Evolutionary conservation across 2,797 vertebrate genomes (phyloP).

Genomic region (Malurus leucopterus): DNA sequence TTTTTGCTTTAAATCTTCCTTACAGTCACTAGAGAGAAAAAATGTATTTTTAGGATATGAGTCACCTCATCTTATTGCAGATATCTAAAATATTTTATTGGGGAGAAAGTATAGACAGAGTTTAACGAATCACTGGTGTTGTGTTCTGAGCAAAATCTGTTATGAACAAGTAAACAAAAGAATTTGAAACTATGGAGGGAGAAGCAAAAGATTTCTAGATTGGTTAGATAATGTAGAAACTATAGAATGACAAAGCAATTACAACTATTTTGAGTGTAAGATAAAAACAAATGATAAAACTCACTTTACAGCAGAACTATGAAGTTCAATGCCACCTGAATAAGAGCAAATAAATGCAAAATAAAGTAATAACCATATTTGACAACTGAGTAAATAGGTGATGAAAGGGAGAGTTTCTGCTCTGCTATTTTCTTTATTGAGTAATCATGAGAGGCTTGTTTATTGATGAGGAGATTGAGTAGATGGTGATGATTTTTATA

Average conservation of each 20-base stretch:
- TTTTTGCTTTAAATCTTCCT: background rate
- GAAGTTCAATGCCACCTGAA: background rate
- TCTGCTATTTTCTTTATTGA: background rate
- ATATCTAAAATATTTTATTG: background rate
- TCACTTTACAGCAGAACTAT: background rate
- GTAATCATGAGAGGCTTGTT: background rate
- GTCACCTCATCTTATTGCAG: background rate
- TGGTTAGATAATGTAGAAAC: background rate
- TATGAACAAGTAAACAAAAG: background rate
- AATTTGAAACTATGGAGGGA: background rate
- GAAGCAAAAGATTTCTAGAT: background rate
- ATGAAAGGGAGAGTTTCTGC: background rate
- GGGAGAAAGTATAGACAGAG: accelerated
- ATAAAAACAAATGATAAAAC: background rate
- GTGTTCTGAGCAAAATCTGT: background rate
- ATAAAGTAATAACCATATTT: background rate
- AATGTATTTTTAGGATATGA: background rate
- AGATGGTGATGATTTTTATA: background rate
- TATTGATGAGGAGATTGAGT: background rate
- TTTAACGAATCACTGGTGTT: background rate
- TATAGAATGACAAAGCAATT: background rate
- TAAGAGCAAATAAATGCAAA: background rate
- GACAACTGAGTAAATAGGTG: background rate
- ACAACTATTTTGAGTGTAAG: background rate
- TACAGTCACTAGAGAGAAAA: background rate